phyloP scores from a whole-genome alignment of 2,113 vertebrate species.

The Amia ocellicauda region DNA sequence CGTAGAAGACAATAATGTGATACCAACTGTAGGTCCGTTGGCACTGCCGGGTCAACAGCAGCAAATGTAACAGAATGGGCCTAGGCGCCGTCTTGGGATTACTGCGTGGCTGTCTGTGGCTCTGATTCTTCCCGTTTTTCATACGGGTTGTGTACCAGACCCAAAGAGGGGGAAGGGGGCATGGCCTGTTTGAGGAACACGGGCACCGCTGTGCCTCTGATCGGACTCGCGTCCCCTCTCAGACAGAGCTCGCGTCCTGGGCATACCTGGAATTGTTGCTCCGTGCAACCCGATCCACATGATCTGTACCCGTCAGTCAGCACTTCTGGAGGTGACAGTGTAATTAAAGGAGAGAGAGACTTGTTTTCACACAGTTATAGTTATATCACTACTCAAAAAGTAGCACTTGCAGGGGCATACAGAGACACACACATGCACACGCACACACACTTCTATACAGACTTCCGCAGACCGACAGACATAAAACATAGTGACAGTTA shows the following conservation, averaged over 20 bases:
- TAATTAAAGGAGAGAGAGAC: constrained; percentile 13
- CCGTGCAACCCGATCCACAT: constrained; percentile 11
- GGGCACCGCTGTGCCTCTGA: not conserved
- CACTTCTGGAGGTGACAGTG: constrained; percentile 10
- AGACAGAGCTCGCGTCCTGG: not conserved
- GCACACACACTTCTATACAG: constrained; percentile 17
- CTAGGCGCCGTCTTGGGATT: not conserved
- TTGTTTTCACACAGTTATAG: not conserved
- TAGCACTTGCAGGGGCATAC: too few species aligned
- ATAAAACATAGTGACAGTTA: too few species aligned
- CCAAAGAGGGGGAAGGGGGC: too few species aligned
- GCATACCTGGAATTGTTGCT: constrained; percentile 11
- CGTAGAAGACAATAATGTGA: not conserved
- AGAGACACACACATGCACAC: too few species aligned
- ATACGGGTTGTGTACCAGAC: not conserved
- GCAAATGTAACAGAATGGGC: not conserved
- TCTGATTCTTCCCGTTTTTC: constrained; percentile 3
- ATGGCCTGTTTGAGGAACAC: too few species aligned
- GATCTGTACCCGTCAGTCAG: constrained; percentile 21
- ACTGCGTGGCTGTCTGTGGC: constrained; percentile 4
- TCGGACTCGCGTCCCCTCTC: not conserved
- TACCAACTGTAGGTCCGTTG: not conserved
- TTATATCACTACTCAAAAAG: too few species aligned
- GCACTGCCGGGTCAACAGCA: constrained; percentile 2
- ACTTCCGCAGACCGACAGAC: not conserved